A percentile compares a stretch with the other conserved stretches of the same genome.
These are phyloP conservation scores for Brachionus paranguensis DNA, from an alignment of 1,140 invertebrate genomes.

Conservation along the genomic window DNA sequence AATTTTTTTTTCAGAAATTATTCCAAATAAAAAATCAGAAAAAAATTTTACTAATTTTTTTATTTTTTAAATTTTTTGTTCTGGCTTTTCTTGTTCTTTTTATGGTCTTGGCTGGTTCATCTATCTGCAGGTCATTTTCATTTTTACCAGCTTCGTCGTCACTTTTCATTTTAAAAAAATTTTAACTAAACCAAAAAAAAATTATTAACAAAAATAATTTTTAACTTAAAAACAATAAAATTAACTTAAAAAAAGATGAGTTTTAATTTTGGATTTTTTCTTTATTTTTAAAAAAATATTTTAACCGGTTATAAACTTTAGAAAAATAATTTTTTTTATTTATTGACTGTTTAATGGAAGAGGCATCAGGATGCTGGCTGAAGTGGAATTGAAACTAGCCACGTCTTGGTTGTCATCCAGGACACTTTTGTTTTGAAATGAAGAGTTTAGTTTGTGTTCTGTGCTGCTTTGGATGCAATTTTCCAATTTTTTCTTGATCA, in stretches of 20 bases:
- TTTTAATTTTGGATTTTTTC: not conserved
- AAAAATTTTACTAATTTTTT: not conserved
- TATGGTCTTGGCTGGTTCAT: not conserved
- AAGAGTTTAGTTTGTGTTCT: not conserved
- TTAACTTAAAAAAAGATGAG: not conserved
- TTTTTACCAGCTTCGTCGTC: not conserved
- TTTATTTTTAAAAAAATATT: not conserved
- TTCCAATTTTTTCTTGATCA: not conserved
- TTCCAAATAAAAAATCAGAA: not conserved
- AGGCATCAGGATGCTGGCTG: not conserved
- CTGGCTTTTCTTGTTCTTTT: not conserved
- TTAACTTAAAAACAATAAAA: not conserved
- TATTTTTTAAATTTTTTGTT: not conserved
- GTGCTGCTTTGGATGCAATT: not conserved
- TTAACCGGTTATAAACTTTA: not conserved
- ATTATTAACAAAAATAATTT: not conserved
- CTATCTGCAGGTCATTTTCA: not conserved
- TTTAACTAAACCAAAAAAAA: not conserved
- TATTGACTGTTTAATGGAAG: not conserved
- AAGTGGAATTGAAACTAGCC: not conserved
- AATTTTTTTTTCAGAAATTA: not conserved
- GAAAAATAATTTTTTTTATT: not conserved
- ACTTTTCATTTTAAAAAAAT: not conserved
- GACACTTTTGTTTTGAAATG: not conserved
- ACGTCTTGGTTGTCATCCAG: conserved; percentile 10